Percentiles rank a stretch among this genome's conserved stretches.
These are phyloP conservation scores for Henricia sp. DNA, from an alignment of 53 echinoderm and acorn worm species.

Conservation along the genomic window DNA sequence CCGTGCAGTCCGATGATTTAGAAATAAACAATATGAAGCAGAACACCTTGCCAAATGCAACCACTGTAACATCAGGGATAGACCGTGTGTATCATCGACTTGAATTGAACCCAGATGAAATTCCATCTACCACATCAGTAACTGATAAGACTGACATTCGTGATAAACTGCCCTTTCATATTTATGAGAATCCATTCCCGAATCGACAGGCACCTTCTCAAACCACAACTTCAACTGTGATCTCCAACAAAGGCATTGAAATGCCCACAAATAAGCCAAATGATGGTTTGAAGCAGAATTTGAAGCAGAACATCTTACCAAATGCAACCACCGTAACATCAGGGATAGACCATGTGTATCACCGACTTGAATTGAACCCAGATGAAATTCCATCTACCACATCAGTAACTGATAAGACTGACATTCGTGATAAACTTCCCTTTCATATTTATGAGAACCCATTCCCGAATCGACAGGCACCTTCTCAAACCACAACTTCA, in stretches of 20 bases:
- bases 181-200: constrained; percentile 48
- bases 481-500: background rate
- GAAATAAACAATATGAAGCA: too few relatives aligned
- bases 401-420: background rate
- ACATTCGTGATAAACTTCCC: background rate
- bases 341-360: background rate
- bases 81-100: too few relatives aligned
- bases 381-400: background rate
- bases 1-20: background rate
- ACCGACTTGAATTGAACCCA: background rate
- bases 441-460: constrained; percentile 35
- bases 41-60: background rate
- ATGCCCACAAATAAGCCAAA: background rate
- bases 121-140: background rate
- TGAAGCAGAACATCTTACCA: background rate
- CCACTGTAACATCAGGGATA: too few relatives aligned
- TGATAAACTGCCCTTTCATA: background rate
- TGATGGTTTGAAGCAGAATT: too few relatives aligned
- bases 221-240: background rate
- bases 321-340: background rate
- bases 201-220: background rate
- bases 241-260: background rate
- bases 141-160: background rate
- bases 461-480: background rate
- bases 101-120: background rate